Conservation (phyloP, 2,888 invertebrate species). For the Drosophila pseudotalamancana region DNA sequence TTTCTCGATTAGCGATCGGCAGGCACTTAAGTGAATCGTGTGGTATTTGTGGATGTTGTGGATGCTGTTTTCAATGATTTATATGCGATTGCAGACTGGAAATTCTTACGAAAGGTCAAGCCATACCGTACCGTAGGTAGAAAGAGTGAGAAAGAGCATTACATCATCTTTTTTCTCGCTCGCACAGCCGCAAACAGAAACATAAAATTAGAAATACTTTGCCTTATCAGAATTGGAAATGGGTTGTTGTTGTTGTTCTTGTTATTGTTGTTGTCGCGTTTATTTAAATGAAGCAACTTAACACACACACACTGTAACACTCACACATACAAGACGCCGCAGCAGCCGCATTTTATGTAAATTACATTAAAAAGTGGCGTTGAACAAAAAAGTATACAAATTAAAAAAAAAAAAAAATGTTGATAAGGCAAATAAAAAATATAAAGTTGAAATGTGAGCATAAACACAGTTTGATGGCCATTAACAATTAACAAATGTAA, state of each 20-base stretch:
- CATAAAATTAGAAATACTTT: conserved; percentile 49
- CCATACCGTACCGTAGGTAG: conserved; percentile 34
- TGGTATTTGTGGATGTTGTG: conserved; percentile 7
- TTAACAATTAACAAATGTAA: conserved; percentile 30
- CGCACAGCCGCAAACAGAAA: conserved; percentile 19
- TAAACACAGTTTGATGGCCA: conserved; percentile 33
- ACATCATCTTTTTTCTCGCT: not conserved
- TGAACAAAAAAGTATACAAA: too few relatives aligned
- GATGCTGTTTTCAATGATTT: conserved; percentile 53
- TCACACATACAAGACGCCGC: conserved; percentile 14
- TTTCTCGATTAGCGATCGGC: conserved; percentile 30
- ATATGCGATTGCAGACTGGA: conserved; percentile 52
- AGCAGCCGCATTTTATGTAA: conserved; percentile 67
- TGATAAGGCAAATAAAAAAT: conserved; percentile 54
- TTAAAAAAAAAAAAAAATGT: conserved; percentile 10
- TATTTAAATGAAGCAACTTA: conserved; percentile 75
- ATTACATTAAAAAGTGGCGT: conserved; percentile 60
- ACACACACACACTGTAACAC: conserved; percentile 20
- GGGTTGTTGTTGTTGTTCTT: conserved; percentile 32
- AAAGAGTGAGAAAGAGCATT: not conserved
- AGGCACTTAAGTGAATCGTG: conserved; percentile 3
- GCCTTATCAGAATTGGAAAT: conserved; percentile 65
- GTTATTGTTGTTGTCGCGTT: conserved; percentile 36
- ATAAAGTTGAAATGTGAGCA: conserved; percentile 7
- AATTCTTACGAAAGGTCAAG: conserved; percentile 47